Evolutionary conservation across 2,797 vertebrate genomes (phyloP).

Genomic region (Acridotheres tristis): DNA sequence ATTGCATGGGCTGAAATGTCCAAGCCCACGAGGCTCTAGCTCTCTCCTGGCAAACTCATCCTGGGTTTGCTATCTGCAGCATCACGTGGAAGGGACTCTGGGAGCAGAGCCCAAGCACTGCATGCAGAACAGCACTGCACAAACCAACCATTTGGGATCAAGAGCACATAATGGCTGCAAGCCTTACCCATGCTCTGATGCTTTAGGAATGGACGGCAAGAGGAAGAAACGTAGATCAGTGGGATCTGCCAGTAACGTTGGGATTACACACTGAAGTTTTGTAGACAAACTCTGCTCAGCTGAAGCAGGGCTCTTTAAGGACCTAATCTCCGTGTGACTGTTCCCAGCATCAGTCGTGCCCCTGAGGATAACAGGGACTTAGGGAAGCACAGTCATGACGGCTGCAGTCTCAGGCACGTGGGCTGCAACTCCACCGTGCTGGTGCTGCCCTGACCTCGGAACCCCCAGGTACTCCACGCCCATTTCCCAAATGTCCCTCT

Average conservation of each 20-base stretch:
- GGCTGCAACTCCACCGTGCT: not conserved
- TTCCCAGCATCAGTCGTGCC: not conserved
- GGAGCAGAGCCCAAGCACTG: not conserved
- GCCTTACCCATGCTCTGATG: not conserved
- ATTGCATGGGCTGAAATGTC: not conserved
- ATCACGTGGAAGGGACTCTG: not conserved
- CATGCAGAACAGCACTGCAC: fast-evolving
- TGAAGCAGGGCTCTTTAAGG: slow-evolving; percentile 11
- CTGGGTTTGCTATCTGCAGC: not conserved
- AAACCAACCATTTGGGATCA: not conserved
- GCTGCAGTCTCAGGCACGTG: fast-evolving
- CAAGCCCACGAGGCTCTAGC: not conserved
- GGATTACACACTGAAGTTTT: not conserved
- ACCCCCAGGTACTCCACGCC: not conserved
- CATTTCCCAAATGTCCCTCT: not conserved
- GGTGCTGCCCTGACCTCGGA: not conserved
- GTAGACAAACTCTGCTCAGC: not conserved
- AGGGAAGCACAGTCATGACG: not conserved
- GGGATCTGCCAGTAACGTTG: fast-evolving
- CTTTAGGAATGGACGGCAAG: not conserved
- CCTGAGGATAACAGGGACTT: not conserved
- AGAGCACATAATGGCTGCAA: not conserved
- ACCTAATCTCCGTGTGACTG: slow-evolving; percentile 50
- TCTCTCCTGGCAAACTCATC: not conserved
- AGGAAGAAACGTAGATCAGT: not conserved